A percentile compares a stretch with the other conserved stretches of the same genome.
Evolutionary conservation across 2,797 vertebrate genomes (phyloP).

Genomic region (Dryobates pubescens): DNA sequence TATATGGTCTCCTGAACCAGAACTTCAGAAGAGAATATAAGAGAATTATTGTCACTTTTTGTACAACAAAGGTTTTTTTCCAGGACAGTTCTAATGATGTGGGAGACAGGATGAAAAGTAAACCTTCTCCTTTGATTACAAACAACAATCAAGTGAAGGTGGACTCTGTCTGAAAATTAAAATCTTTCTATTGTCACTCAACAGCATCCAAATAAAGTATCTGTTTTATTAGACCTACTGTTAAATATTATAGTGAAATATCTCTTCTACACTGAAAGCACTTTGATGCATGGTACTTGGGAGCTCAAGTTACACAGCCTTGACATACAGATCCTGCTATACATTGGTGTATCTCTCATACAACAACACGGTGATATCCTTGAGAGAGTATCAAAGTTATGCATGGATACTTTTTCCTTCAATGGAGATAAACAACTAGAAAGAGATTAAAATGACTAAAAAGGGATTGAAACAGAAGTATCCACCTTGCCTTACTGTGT

Average conservation of each 20-base stretch:
- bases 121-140: constrained; percentile 89
- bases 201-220: constrained; percentile 19
- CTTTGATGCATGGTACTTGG: constrained; percentile 44
- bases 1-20: constrained; percentile 96
- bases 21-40: constrained; percentile 97
- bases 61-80: constrained; percentile 88
- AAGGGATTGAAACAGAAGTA: background rate
- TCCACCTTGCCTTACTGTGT: background rate
- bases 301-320: constrained; percentile 16
- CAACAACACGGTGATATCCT: background rate
- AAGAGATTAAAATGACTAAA: background rate
- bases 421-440: background rate
- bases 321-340: background rate
- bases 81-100: constrained; percentile 90
- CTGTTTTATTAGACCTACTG: constrained; percentile 1
- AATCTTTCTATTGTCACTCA: background rate
- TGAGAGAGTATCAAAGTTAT: background rate
- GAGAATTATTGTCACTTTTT: constrained; percentile 89
- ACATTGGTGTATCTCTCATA: background rate
- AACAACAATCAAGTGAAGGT: constrained; percentile 93
- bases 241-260: constrained; percentile 24
- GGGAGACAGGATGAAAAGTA: constrained; percentile 88
- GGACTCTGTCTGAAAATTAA: constrained; percentile 86
- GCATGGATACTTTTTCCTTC: background rate
- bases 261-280: constrained; percentile 27